Percentiles rank a stretch among this genome's conserved stretches.
phyloP scores from a whole-genome alignment of 2,113 vertebrate genomes.

The Xenus cinereus region DNA sequence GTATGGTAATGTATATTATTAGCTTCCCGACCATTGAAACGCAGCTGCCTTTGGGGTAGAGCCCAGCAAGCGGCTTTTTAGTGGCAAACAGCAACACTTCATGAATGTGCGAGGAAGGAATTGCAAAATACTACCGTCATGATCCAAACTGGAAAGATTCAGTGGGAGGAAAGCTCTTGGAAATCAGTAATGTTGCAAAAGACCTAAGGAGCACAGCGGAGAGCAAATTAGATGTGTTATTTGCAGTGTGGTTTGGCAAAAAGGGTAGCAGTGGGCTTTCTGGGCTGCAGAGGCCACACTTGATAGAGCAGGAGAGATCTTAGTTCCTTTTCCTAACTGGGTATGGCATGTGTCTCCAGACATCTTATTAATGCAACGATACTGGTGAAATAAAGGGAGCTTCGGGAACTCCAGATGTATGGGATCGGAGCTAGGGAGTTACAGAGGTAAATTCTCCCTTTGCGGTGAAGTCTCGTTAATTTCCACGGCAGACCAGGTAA shows the following conservation, averaged over 20 bases:
- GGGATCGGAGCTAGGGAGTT: not conserved
- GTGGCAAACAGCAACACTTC: constrained; percentile 6
- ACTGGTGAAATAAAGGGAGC: not conserved
- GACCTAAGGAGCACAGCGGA: constrained; percentile 32
- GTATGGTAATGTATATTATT: constrained; percentile 5
- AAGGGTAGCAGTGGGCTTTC: constrained; percentile 49
- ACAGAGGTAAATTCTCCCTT: not conserved
- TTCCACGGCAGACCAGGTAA: not conserved
- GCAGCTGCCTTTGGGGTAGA: not conserved
- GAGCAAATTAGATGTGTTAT: constrained; percentile 64
- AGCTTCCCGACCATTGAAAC: not conserved
- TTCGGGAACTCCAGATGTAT: not conserved
- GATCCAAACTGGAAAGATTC: constrained; percentile 36
- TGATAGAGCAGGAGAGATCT: constrained; percentile 61
- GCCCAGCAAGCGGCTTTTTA: constrained; percentile 20
- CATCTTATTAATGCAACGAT: not conserved
- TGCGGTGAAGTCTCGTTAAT: not conserved
- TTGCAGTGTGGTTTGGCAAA: constrained; percentile 58
- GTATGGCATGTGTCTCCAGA: constrained; percentile 11
- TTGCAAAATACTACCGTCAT: constrained; percentile 42
- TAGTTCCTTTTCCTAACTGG: constrained; percentile 40
- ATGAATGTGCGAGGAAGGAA: constrained; percentile 20
- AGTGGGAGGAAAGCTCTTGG: constrained; percentile 37
- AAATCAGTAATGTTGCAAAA: constrained; percentile 51
- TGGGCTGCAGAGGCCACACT: constrained; percentile 49